Conservation (phyloP, 2,797 vertebrate genomes). For the Scyliorhinus canicula region DNA sequence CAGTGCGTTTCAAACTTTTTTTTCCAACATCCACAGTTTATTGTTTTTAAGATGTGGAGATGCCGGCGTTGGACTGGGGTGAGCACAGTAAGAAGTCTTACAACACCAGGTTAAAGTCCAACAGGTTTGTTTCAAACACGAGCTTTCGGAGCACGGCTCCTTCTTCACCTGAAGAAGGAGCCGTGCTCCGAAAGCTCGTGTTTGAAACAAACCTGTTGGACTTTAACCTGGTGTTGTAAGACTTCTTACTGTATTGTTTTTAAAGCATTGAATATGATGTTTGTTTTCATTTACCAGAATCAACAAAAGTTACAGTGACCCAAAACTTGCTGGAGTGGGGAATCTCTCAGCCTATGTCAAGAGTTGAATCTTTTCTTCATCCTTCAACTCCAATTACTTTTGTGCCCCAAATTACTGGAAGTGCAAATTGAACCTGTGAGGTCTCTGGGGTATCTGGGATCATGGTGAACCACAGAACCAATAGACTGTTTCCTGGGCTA, state of each 20-base stretch:
- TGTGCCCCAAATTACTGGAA: neutral
- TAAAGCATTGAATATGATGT: neutral
- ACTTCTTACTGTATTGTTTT: no score
- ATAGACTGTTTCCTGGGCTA: neutral
- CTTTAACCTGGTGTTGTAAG: no score
- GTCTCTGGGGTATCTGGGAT: neutral
- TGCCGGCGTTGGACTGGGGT: no score
- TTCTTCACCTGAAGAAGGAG: no score
- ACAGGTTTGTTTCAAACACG: no score
- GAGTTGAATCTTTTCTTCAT: neutral
- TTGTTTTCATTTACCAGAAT: neutral
- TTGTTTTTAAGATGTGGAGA: no score
- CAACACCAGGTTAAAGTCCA: no score
- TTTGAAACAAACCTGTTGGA: no score
- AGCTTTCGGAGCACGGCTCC: no score
- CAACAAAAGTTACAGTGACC: neutral
- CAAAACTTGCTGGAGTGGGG: neutral
- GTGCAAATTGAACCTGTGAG: neutral
- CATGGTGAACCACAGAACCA: neutral
- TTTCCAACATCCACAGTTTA: neutral
- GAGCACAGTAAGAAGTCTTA: no score
- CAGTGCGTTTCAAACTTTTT: neutral
- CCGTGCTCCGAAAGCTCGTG: no score
- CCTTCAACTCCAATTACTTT: neutral
- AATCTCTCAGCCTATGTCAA: neutral